phyloP scores from a whole-genome alignment of 2,113 vertebrate species.

The Salvator merianae region DNA sequence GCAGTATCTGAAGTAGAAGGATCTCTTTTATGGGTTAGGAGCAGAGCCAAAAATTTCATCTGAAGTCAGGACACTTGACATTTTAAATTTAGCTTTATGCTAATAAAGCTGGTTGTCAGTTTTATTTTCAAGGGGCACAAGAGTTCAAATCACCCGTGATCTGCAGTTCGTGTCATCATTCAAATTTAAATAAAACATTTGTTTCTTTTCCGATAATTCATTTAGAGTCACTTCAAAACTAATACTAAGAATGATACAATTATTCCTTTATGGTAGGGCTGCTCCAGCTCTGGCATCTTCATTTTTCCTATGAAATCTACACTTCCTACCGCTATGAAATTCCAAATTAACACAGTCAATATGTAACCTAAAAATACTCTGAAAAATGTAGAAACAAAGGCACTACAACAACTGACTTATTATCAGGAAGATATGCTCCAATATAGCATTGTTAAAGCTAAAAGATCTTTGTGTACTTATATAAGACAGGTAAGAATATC shows the following conservation, averaged over 20 bases:
- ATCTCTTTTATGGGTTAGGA: constrained; percentile 25
- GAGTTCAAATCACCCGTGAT: constrained; percentile 35
- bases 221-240: constrained; percentile 9
- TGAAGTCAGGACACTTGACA: constrained; percentile 19
- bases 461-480: background rate
- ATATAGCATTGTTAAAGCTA: background rate
- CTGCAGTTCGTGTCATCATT: background rate
- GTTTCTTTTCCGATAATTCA: constrained; percentile 4
- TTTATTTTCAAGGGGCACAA: constrained; percentile 34
- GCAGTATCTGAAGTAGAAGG: background rate
- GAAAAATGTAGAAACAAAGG: constrained; percentile 7
- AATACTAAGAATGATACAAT: constrained; percentile 1
- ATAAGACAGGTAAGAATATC: constrained; percentile 26
- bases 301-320: constrained; percentile 35
- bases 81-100: constrained; percentile 34
- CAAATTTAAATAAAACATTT: constrained; percentile 26
- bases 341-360: constrained; percentile 44
- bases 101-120: background rate
- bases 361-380: constrained; percentile 49
- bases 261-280: background rate
- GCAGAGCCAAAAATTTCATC: constrained; percentile 12
- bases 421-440: background rate
- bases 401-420: background rate
- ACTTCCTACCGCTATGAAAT: constrained; percentile 56
- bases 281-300: constrained; percentile 28